Percentiles rank a stretch among this genome's conserved stretches.
Conservation (phyloP, 1,140 invertebrate species). For the Drosophila mayri region DNA sequence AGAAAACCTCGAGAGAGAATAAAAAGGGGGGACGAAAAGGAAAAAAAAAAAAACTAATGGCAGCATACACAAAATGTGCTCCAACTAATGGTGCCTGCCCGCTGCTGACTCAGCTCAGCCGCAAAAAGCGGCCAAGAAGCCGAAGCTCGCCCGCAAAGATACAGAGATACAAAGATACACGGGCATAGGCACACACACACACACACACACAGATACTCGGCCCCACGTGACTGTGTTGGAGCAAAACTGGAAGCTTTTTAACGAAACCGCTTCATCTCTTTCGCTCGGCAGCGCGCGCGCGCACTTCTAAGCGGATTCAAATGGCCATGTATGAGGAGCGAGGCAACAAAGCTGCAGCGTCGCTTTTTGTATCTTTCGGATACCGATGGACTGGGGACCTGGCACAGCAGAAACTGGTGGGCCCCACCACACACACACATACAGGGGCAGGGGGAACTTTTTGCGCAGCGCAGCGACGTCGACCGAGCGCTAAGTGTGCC, state of each 20-base stretch:
- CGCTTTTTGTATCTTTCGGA: slow-evolving; percentile 73
- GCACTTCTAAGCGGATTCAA: slow-evolving; percentile 77
- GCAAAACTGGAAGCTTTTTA: slow-evolving; percentile 65
- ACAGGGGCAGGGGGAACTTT: slow-evolving; percentile 60
- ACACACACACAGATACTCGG: slow-evolving; percentile 24
- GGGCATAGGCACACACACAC: slow-evolving; percentile 27
- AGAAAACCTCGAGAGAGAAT: slow-evolving; percentile 11
- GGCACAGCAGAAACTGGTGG: slow-evolving; percentile 18
- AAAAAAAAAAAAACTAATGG: slow-evolving; percentile 44
- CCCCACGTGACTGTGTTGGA: slow-evolving; percentile 64
- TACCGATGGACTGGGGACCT: slow-evolving; percentile 37
- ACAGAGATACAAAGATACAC: slow-evolving; percentile 47
- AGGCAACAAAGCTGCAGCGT: slow-evolving; percentile 46
- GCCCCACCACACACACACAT: slow-evolving; percentile 8
- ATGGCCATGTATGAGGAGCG: slow-evolving; percentile 43
- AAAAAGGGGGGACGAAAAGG: slow-evolving; percentile 17
- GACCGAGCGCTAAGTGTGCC: slow-evolving; percentile 72
- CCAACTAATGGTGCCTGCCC: slow-evolving; percentile 76
- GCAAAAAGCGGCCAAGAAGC: slow-evolving; percentile 32
- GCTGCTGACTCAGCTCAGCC: slow-evolving; percentile 66
- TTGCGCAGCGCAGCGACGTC: slow-evolving; percentile 60
- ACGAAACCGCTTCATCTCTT: slow-evolving; percentile 61
- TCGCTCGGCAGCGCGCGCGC: slow-evolving; percentile 57
- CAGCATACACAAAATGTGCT: slow-evolving; percentile 71
- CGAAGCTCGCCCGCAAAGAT: slow-evolving; percentile 44